Evolutionary conservation across 2,888 invertebrate genomes (phyloP), one percentile per base, ranked within the genome.

Genomic region (Anthophora plumipes): DNA sequence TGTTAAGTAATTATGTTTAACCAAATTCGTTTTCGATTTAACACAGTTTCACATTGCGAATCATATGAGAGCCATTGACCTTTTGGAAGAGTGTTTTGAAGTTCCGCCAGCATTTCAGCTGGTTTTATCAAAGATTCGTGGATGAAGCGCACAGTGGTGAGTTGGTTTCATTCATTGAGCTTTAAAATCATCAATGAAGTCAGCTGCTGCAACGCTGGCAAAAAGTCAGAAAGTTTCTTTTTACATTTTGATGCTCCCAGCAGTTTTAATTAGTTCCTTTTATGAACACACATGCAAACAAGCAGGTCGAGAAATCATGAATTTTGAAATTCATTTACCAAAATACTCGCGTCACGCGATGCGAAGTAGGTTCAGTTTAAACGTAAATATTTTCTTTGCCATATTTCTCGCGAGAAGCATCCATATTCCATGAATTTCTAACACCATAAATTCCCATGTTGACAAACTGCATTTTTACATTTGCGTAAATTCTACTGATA

Each of bases 31-130:
- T n/a, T n/a, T n/a, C n/a, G n/a, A 43, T 25, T 17, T 46, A 31
- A 46, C 20, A 37, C 12, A 69, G 22, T 39, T 59, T 46, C 8
- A 60, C 50, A 41, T 48, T 1, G 20, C 39, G 8, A 20, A 70
- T 70, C n/a, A 41, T 41, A 31, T 8, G n/a, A 39, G 20, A 54
- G 52, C 2, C 39, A 17, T 54, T 63, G 52, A 71, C 61, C 41
- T 63, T 54, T 12, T 31, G 11, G 25, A 37, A 37, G 14, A 39
- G n/a, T n/a, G 7, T 54, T 20, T 43, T 14, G 31, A 63, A 54
- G 63, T 63, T 71, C 11, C 63, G 41, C 31, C 52, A 54, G 11
- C 39, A 20, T 48, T 43, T 22, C 37, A 31, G 52, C 41, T 0
- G 20, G 41, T 48, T 63, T 20, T n/a, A 17, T 71, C 41, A 43